Evolutionary conservation across 1,140 invertebrate species (phyloP), one percentile per base, ranked within the genome.

Genomic region (Uloborus diversus): DNA sequence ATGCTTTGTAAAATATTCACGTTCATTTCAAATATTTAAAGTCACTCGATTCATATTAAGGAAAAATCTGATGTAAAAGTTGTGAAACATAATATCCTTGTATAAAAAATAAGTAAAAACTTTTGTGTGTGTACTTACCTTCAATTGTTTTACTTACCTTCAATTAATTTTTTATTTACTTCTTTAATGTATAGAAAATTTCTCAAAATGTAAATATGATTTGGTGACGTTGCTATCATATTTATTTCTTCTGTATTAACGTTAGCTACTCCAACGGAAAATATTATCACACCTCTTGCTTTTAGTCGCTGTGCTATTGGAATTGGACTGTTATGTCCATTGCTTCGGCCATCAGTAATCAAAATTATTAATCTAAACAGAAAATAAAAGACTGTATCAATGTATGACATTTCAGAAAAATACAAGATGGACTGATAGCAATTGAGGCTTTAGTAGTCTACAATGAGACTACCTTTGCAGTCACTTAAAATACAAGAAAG

Each of bases 301-400:
- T 68, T 79, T 3, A 79, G 33, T 33, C 9, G 9, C 3, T 13
- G 20, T 2, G 76, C 28, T 27, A 23, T 47, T 4, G 37, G 3
- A 7, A 61, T 14, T 3, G 66, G 66, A 47, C 33, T 47, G 42
- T 49, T 49, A 14, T 56, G 53, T 9, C 1, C 1, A 20, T 69
- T 79, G 25, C 76, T 79, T 5, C 61, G 51, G 3, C 76, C 76
- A 51, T 79, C 76, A 33, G 76, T 61, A 25, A 79, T 59, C 20
- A 79, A 32, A 25, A 79, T 30, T 33, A 79, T 68, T 0, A 79
- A 62, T 25, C 76, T 79, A 62, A n/a, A 33, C 3, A 1, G 25
- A 33, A 3, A 28, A 61, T 2, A 61, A 17, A 53, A 42, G 37
- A 42, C n/a, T n/a, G n/a, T n/a, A n/a, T n/a, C n/a, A n/a, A n/a